Percentiles rank a stretch among this genome's conserved stretches.
These are phyloP conservation scores for Lasioglossum zephyrum DNA, from an alignment of 2,888 invertebrate genomes.

Conservation along the genomic window DNA sequence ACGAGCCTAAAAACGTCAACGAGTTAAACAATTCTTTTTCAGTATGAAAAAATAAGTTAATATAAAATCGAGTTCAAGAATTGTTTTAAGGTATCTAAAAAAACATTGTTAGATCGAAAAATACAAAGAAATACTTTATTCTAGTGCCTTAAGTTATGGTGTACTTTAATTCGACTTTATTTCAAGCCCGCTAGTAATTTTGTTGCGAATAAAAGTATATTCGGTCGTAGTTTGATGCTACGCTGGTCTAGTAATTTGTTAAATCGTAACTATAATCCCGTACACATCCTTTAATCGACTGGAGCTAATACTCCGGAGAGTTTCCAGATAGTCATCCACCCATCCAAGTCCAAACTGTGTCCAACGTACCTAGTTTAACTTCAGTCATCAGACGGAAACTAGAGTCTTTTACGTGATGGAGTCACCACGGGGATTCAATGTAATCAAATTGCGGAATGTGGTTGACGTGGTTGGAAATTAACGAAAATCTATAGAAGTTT, in stretches of 20 bases:
- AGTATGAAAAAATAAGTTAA: too few species aligned
- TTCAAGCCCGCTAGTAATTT: background rate
- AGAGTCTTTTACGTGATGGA: constrained; percentile 5
- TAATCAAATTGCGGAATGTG: constrained; percentile 1
- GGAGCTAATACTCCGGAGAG: background rate
- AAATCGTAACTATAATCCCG: background rate
- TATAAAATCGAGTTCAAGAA: too few species aligned
- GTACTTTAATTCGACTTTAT: too few species aligned
- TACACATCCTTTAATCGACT: background rate
- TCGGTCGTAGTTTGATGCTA: background rate
- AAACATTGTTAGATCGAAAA: too few species aligned
- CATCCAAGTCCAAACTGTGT: background rate
- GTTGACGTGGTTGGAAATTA: background rate
- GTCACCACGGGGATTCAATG: background rate
- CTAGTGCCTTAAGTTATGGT: too few species aligned
- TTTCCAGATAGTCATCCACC: constrained; percentile 1
- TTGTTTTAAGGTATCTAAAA: too few species aligned
- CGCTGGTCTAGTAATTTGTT: background rate
- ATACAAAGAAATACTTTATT: too few species aligned
- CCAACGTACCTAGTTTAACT: background rate
- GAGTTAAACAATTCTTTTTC: too few species aligned
- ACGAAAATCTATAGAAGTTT: background rate
- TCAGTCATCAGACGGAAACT: constrained; percentile 16
- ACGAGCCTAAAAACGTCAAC: too few species aligned
- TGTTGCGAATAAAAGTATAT: background rate